phyloP scores from a whole-genome alignment of 2,888 invertebrate genomes.

The Microctonus hyperodae region DNA sequence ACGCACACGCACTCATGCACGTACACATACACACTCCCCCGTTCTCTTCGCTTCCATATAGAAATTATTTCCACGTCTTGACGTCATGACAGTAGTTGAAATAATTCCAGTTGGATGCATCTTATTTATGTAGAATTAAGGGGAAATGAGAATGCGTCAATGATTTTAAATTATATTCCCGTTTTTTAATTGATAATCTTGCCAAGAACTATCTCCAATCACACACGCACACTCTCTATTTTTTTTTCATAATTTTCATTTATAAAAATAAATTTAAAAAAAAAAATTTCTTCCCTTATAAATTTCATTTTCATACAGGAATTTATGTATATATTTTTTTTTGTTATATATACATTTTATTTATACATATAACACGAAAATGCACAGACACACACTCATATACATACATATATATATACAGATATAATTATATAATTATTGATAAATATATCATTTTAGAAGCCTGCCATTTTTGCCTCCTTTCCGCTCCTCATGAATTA shows the following conservation, averaged over 20 bases:
- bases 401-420: conserved; percentile 1
- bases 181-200: neutral
- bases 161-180: too few relatives aligned
- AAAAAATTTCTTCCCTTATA: too few relatives aligned
- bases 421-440: conserved; percentile 10
- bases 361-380: too few relatives aligned
- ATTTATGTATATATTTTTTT: neutral
- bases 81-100: neutral
- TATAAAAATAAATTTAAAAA: too few relatives aligned
- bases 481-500: conserved; percentile 17
- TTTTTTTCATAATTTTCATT: too few relatives aligned
- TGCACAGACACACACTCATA: neutral
- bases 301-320: too few relatives aligned
- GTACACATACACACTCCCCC: conserved; percentile 11
- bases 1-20: conserved; percentile 10
- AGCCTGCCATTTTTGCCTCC: neutral
- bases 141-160: neutral
- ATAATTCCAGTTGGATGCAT: conserved; percentile 7
- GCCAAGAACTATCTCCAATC: neutral
- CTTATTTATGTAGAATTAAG: neutral
- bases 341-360: neutral
- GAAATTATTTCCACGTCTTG: neutral
- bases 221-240: neutral
- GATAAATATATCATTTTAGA: conserved; percentile 2
- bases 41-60: neutral